Evolutionary conservation across 30 jellyfish, hydroid and myxozoan species (phyloP).

Genomic region (Hydractinia echinata): DNA sequence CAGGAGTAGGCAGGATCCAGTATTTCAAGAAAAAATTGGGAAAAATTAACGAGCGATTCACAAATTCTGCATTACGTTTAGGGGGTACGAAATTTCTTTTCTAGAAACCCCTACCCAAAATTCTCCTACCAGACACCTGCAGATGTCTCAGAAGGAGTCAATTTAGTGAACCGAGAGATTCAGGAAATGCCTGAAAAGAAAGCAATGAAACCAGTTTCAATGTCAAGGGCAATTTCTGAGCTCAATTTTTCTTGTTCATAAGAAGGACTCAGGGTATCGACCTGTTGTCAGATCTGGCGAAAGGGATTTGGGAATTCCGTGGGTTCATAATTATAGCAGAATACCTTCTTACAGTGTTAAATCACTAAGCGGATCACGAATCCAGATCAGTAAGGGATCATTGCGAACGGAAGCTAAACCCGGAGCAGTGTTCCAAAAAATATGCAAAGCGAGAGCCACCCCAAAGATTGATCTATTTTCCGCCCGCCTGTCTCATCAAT

Average conservation of each 20-base stretch:
- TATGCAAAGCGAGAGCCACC: not conserved
- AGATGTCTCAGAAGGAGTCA: no score
- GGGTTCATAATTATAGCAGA: slow-evolving; percentile 36
- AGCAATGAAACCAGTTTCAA: not conserved
- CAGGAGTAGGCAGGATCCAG: not conserved
- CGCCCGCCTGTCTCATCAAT: slow-evolving; percentile 34
- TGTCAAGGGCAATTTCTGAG: not conserved
- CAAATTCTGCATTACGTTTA: not conserved
- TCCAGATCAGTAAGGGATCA: slow-evolving; percentile 22
- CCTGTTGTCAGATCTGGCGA: not conserved
- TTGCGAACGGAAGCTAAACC: slow-evolving; percentile 11
- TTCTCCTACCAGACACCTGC: no score
- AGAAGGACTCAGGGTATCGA: not conserved
- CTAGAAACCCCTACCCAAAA: not conserved
- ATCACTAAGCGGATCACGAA: slow-evolving; percentile 12
- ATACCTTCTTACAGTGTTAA: slow-evolving; percentile 16
- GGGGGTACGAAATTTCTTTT: not conserved
- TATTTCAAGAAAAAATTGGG: not conserved
- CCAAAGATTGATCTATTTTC: slow-evolving; percentile 31
- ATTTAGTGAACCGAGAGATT: slow-evolving; percentile 1
- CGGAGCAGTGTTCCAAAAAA: slow-evolving; percentile 13
- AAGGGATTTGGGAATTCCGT: slow-evolving; percentile 17
- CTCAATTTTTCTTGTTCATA: not conserved
- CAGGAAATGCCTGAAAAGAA: not conserved
- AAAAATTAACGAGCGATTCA: not conserved